Evolutionary conservation across 2,888 invertebrate species (phyloP).

Genomic region (Dione vanillae): DNA sequence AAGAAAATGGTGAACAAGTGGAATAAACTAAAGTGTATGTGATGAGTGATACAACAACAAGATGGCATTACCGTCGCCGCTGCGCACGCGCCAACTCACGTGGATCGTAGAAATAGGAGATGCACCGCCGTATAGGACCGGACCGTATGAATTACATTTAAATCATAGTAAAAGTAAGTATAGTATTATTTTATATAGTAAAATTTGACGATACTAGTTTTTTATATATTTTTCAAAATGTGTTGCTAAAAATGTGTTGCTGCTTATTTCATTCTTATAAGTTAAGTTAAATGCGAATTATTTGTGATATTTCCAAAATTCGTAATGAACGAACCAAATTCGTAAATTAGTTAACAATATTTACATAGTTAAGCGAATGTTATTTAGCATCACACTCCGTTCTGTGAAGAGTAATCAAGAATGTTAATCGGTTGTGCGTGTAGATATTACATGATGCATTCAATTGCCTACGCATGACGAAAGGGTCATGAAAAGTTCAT

Average conservation of each 20-base stretch:
- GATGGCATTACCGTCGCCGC: conserved; percentile 65
- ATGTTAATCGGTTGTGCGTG: conserved; percentile 7
- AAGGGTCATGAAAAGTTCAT: conserved; percentile 16
- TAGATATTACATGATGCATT: neutral
- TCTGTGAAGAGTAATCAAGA: neutral
- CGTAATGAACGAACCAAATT: too few species aligned
- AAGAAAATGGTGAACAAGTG: conserved; percentile 13
- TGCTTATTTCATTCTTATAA: too few species aligned
- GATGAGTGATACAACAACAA: conserved; percentile 40
- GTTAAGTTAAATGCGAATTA: too few species aligned
- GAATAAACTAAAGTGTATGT: conserved; percentile 22
- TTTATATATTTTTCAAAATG: too few species aligned
- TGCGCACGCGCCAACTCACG: conserved; percentile 70
- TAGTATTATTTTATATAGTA: neutral
- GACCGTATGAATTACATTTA: conserved; percentile 81
- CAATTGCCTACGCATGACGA: conserved; percentile 1
- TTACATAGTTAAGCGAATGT: neutral
- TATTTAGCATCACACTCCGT: neutral
- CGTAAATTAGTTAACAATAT: too few species aligned
- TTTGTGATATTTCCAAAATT: neutral
- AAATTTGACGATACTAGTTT: too few species aligned
- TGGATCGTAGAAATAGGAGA: conserved; percentile 82
- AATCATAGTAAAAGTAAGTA: conserved; percentile 80
- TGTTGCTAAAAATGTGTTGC: too few species aligned
- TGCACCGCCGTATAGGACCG: conserved; percentile 66